phyloP scores from a whole-genome alignment of 2,113 vertebrate genomes.

The Microtus montanus region DNA sequence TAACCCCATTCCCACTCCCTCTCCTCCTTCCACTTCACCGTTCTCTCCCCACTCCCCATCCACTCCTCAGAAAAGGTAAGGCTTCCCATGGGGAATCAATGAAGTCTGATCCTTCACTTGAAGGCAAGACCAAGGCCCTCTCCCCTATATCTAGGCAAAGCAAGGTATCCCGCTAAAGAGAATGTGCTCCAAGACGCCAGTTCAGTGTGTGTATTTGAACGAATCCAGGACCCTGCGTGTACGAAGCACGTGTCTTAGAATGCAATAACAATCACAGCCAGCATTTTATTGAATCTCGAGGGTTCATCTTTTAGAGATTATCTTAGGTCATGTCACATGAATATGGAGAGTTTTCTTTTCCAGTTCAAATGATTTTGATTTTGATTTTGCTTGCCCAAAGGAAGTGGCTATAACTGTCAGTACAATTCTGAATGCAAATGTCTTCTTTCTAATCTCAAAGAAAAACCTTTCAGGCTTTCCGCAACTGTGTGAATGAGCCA shows the following conservation, averaged over 20 bases:
- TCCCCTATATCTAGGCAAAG: too few species aligned
- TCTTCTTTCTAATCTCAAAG: background rate
- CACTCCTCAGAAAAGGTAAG: too few species aligned
- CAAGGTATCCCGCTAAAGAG: too few species aligned
- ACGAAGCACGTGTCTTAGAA: background rate
- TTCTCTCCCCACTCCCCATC: too few species aligned
- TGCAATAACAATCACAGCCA: background rate
- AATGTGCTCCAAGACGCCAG: too few species aligned
- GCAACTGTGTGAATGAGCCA: background rate
- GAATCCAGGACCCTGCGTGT: background rate
- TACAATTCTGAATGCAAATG: background rate
- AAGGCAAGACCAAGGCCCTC: too few species aligned
- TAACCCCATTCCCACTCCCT: too few species aligned
- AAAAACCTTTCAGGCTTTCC: background rate
- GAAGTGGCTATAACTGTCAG: background rate
- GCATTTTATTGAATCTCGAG: background rate
- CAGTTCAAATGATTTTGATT: background rate
- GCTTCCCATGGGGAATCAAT: too few species aligned
- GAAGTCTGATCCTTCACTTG: too few species aligned
- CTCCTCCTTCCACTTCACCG: too few species aligned
- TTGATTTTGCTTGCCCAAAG: background rate
- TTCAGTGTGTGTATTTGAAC: background rate
- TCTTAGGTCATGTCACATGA: background rate
- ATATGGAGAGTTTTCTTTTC: background rate
- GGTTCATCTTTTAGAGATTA: background rate